Evolutionary conservation across 2,797 vertebrate species (phyloP).

Genomic region (Gymnothorax javanicus): DNA sequence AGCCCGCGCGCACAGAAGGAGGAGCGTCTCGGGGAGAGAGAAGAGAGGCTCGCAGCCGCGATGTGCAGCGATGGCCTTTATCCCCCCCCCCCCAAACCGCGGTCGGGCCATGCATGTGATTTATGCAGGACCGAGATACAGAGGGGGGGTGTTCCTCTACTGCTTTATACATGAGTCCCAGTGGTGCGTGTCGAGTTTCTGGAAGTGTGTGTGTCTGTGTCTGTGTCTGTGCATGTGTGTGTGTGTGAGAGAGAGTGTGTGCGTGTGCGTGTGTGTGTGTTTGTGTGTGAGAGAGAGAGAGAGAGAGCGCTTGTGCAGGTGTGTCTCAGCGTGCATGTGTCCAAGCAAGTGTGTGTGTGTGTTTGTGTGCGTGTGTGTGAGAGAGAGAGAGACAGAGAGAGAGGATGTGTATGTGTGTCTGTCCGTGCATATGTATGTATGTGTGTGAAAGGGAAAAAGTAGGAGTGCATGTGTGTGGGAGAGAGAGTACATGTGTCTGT

Average conservation of each 20-base stretch:
- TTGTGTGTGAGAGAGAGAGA: neutral
- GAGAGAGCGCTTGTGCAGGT: neutral
- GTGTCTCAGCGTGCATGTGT: neutral
- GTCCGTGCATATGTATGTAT: no score
- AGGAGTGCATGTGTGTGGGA: no score
- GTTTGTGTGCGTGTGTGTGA: no score
- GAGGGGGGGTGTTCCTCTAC: neutral
- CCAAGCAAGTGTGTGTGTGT: neutral
- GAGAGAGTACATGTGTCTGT: no score
- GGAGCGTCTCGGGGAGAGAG: neutral
- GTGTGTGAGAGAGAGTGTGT: neutral
- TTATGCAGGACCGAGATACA: neutral
- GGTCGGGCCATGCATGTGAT: neutral
- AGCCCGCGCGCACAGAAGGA: conserved; percentile 41
- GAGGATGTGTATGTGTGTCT: no score
- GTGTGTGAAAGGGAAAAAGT: no score
- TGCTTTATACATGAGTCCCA: neutral
- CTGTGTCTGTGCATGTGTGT: neutral
- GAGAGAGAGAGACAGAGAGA: no score
- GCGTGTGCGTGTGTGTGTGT: neutral
- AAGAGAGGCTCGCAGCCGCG: neutral
- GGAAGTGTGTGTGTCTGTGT: neutral
- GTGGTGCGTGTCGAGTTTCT: neutral
- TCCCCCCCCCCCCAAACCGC: neutral
- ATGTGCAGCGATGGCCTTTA: neutral